Evolutionary conservation across 2,888 invertebrate species (phyloP), one percentile per base, ranked within the genome.

Genomic region (Hydrotaea cyrtoneurina): DNA sequence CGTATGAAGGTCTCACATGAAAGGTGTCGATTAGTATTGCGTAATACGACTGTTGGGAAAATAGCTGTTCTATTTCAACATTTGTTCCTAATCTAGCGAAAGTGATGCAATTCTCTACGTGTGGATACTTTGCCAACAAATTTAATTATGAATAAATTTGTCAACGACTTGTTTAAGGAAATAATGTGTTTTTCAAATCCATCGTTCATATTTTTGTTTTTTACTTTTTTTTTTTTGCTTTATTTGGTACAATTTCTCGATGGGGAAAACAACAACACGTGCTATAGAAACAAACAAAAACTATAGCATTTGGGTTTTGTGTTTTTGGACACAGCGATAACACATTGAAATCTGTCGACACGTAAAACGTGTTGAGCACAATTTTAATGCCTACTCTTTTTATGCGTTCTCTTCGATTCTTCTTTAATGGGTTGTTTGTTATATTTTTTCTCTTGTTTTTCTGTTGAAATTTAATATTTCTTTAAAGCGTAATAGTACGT

Each of bases 211-310:
- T n/a, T 50, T 50, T 7, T 13, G 43, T 8, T 43, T 43, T 13
- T n/a, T n/a, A n/a, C n/a, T n/a, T n/a, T n/a, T 43, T 7, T 15
- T 3, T 7, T 43, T 50, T n/a, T 50, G 50, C 17, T 31, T 36
- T 50, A 5, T 10, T 31, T 31, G 64, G 36, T 64, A 31, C 15
- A 0, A 50, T 43, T 50, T 2, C 50, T 50, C 2, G n/a, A 13
- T 50, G 50, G 2, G 50, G 15, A 73, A 19, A 26, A 23, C 74
- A 74, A 59, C 43, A 76, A 39, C 76, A 76, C 76, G 64, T 76
- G 76, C 36, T 53, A 17, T 62, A 26, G 59, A 74, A 74, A 31
- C 64, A 75, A 66, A 62, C 13, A 66, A 78, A 36, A 78, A 71
- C 39, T 71, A 78, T n/a, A 71, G 31, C 71, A 78, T 50, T 50